Evolutionary conservation across 2,888 invertebrate genomes (phyloP), one percentile per base, ranked within the genome.

Genomic region (Euspilapteryx auroguttella): DNA sequence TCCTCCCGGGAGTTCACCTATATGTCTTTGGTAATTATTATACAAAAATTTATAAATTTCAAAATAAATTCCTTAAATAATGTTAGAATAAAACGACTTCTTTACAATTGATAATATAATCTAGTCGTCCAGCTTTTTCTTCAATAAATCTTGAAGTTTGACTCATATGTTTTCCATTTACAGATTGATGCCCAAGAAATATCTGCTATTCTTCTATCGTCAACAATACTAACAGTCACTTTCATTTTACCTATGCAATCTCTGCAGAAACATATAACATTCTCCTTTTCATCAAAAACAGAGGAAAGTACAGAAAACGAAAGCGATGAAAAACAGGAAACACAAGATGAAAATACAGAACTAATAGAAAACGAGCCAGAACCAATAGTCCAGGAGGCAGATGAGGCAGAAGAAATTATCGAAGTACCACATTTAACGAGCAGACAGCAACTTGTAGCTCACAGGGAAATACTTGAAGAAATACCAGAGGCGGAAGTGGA

Each of bases 191-290:
- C 73, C 1, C 55, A 71, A 40, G 85, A 86, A 59, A 57, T 81
- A 32, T 44, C 52, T 8, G 43, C 55, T 13, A 80, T 85, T 32
- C 33, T 83, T 21, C 25, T 71, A 11, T 54, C 75, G 25, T 80
- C 84, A 1, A 48, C 65, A 9, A 34, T 81, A 24, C 39, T 85
- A 32, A 82, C 85, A 1, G 44, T 86, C 29, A 64, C 84, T 21
- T 79, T 86, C 32, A 81, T 86, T 41, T 75, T 82, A 38, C 86
- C 86, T 3, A 80, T 85, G 63, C 84, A 85, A 40, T 58, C 62
- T 3, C 30, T 73, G 5, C 61, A 63, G 15, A 69, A 65, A 49
- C 21, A 56, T 9, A 50, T 62, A 27, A 41, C 41, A 2, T 55
- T 53, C 27, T 33, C 47, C 37, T 39, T 38, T 24, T 54, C 42